Conservation (phyloP, 1,140 invertebrate species). For the Battus philenor region DNA sequence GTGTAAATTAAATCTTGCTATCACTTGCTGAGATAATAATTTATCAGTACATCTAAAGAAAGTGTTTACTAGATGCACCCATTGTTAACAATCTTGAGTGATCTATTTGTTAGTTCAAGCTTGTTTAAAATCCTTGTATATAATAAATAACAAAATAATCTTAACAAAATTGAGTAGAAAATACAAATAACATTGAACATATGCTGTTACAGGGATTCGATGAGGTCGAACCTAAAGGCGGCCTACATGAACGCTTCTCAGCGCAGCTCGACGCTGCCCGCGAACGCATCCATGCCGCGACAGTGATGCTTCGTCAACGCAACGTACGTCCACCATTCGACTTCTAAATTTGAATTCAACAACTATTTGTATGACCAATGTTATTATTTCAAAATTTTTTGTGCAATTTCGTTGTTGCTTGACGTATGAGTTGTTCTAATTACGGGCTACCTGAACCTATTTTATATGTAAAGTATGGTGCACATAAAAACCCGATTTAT, state of each 20-base stretch:
- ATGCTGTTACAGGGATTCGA: conserved; percentile 82
- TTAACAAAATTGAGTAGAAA: too few relatives aligned
- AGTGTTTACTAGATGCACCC: too few relatives aligned
- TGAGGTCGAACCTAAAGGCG: conserved; percentile 83
- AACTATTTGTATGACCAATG: too few relatives aligned
- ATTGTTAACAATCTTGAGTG: too few relatives aligned
- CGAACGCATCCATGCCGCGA: conserved; percentile 66
- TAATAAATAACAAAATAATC: too few relatives aligned
- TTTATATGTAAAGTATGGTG: conserved; percentile 9
- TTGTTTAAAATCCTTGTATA: too few relatives aligned
- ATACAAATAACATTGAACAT: too few relatives aligned
- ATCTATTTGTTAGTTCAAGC: too few relatives aligned
- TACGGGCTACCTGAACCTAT: conserved; percentile 4
- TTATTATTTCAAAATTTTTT: neutral
- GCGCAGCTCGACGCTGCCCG: conserved; percentile 83
- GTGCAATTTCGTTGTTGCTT: neutral
- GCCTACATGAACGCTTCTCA: conserved; percentile 82
- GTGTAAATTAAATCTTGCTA: too few relatives aligned
- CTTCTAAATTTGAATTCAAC: neutral
- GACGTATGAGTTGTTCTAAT: neutral
- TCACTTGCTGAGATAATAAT: too few relatives aligned
- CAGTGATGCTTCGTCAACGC: conserved; percentile 32
- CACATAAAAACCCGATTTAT: conserved; percentile 12
- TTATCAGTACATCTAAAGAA: too few relatives aligned
- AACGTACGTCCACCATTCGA: neutral